Evolutionary conservation across 2,888 invertebrate genomes (phyloP), one percentile per base, ranked within the genome.

Genomic region (Amphipoea oculea): DNA sequence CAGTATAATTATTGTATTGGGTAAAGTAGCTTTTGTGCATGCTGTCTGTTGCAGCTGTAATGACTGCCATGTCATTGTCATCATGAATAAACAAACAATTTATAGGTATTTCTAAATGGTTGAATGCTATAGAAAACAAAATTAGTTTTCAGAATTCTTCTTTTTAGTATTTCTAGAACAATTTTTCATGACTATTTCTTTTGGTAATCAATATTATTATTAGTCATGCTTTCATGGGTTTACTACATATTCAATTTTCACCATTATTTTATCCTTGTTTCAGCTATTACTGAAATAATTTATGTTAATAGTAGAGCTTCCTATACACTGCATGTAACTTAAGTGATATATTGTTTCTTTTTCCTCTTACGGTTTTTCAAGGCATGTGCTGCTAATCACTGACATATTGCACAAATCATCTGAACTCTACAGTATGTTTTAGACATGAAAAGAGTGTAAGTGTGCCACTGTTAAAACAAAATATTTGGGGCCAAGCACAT

Each of bases 221-320:
- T 83, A 62, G 60, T 78, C 71, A 79, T 84, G 72, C 60, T 78
- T 82, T 79, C 54, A 78, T 71, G 14, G 29, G 57, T 62, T 73
- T 67, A 67, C 20, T 86, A 65, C 23, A 62, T 68, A 81, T 78
- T 68, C n/a, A 76, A 73, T 80, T 82, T 78, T 72, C 45, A 69
- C 62, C 40, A 78, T 54, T 36, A 36, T 36, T 36, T 80, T 73
- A 63, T 72, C 60, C 63, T 9, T 65, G 11, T 68, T 79, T 29
- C 40, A 29, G 48, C 23, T 69, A 51, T 29, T 71, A n/a, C 40
- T 73, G 48, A 73, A 75, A 42, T 76, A 48, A 79, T 79, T 75
- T 66, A 71, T 80, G 74, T 51, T 81, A 78, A 60, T 78, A 68
- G 54, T 63, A 62, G 23, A 63, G 36, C 40, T 60, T 29, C 45